A percentile compares a stretch with the other conserved stretches of the same genome.
These are phyloP conservation scores for Microplitis manilae DNA, from an alignment of 2,888 invertebrate species.

Conservation along the genomic window DNA sequence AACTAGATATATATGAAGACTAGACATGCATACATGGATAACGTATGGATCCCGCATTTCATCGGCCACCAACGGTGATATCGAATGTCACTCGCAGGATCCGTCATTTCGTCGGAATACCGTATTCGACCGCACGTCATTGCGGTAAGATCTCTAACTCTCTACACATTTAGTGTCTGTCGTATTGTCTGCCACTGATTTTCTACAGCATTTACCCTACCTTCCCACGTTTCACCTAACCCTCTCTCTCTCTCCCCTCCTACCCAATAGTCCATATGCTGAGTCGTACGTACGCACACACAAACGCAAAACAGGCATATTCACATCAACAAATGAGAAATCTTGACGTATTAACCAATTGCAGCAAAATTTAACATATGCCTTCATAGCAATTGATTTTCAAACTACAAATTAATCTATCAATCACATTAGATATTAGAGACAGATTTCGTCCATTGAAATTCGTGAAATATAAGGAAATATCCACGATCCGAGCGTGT, in stretches of 20 bases:
- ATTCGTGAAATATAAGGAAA: no score
- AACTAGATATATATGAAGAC: background rate
- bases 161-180: slow-evolving; percentile 43
- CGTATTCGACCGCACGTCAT: slow-evolving; percentile 71
- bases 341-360: background rate
- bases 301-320: background rate
- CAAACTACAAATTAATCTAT: background rate
- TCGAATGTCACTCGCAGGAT: slow-evolving; percentile 71
- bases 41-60: slow-evolving; percentile 49
- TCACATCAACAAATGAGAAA: background rate
- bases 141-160: slow-evolving; percentile 69
- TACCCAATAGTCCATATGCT: background rate
- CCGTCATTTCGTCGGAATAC: slow-evolving; percentile 69
- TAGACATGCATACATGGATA: slow-evolving; percentile 12
- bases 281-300: background rate
- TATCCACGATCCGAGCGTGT: no score
- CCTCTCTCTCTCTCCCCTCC: background rate
- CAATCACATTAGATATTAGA: background rate
- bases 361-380: background rate
- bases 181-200: slow-evolving; percentile 62
- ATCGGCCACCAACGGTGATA: slow-evolving; percentile 66
- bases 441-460: background rate
- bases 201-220: slow-evolving; percentile 62
- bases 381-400: background rate
- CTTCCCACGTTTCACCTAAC: slow-evolving; percentile 25